Evolutionary conservation across 2,113 vertebrate genomes (phyloP).

Genomic region (Delphinapterus leucas): DNA sequence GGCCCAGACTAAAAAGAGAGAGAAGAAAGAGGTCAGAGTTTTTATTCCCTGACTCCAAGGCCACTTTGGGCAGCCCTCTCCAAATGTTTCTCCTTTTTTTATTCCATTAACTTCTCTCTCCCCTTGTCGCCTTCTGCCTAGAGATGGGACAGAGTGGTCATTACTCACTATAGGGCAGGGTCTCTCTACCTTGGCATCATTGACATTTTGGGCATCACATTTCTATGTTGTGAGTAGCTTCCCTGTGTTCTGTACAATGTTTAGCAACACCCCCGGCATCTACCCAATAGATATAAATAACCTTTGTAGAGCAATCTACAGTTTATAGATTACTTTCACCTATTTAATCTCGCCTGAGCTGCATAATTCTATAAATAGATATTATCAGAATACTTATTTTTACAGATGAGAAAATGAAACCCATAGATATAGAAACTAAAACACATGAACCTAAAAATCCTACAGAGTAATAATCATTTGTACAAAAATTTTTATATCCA

Average conservation of each 20-base stretch:
- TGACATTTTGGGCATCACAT: neutral
- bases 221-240: neutral
- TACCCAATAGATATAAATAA: neutral
- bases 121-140: neutral
- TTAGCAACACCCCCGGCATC: neutral
- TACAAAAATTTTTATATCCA: neutral
- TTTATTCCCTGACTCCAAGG: neutral
- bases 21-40: neutral
- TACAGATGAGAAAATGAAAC: neutral
- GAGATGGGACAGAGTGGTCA: neutral
- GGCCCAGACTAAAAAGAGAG: neutral
- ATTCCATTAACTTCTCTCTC: neutral
- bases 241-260: neutral
- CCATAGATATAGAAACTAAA: neutral
- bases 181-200: neutral
- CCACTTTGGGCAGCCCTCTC: neutral
- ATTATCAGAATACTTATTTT: neutral
- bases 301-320: neutral
- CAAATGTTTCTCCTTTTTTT: neutral
- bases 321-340: constrained; percentile 26
- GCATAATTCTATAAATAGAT: neutral
- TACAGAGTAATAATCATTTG: neutral
- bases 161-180: neutral
- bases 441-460: neutral
- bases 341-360: neutral